phyloP scores from a whole-genome alignment of 2,797 vertebrate genomes.

The Etheostoma perlongum region DNA sequence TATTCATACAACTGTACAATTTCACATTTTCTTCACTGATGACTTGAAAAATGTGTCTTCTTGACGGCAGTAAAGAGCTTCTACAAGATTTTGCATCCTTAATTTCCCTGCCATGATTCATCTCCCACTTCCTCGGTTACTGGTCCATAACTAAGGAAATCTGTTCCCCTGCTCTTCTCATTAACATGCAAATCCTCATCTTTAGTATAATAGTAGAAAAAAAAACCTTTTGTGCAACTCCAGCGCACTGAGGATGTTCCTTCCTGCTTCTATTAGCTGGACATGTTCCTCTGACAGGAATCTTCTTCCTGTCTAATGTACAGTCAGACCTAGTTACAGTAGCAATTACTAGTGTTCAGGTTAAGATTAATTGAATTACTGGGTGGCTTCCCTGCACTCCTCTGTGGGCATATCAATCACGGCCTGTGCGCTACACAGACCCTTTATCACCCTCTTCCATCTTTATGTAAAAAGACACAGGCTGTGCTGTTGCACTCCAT shows the following conservation, averaged over 20 bases:
- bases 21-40: conserved; percentile 24
- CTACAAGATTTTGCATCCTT: conserved; percentile 24
- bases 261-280: conserved; percentile 62
- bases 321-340: conserved; percentile 81
- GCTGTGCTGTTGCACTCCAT: conserved; percentile 79
- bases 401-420: conserved; percentile 79
- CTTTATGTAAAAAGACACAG: conserved; percentile 77
- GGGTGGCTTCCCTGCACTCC: conserved; percentile 74
- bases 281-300: conserved; percentile 67
- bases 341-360: conserved; percentile 83
- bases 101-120: conserved; percentile 27
- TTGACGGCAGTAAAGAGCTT: conserved; percentile 5
- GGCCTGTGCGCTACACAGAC: conserved; percentile 33
- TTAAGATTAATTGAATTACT: conserved; percentile 86
- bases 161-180: conserved; percentile 58
- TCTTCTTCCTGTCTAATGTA: conserved; percentile 76
- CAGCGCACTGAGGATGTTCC: conserved; percentile 48
- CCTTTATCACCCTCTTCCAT: conserved; percentile 79
- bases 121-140: conserved; percentile 31
- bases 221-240: conserved; percentile 42
- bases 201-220: conserved; percentile 36
- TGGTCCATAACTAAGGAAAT: conserved; percentile 40
- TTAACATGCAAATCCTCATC: conserved; percentile 88
- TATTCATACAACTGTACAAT: background rate
- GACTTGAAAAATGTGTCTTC: conserved; percentile 15